A percentile compares a stretch with the other conserved stretches of the same genome.
Conservation (phyloP, 2,113 vertebrate genomes). For the Dryoscopus gambensis region DNA sequence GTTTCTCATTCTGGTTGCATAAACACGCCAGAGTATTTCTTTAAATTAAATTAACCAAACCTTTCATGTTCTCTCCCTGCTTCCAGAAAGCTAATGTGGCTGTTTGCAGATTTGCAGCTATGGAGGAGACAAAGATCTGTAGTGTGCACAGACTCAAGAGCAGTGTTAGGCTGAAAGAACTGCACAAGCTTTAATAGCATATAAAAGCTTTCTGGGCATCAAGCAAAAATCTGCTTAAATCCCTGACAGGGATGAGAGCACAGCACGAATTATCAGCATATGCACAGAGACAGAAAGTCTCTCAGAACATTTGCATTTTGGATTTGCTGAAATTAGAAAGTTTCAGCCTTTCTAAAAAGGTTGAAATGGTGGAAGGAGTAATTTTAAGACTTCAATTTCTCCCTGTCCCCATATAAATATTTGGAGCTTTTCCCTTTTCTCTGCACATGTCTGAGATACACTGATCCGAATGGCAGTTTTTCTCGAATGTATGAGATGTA, state of each 20-base stretch:
- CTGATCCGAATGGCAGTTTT: neutral
- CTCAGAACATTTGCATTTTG: neutral
- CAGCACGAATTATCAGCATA: neutral
- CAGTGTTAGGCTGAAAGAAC: neutral
- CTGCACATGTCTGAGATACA: neutral
- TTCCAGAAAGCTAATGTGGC: neutral
- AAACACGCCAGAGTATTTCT: neutral
- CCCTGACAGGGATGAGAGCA: neutral
- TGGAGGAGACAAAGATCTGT: neutral
- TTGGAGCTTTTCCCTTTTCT: neutral
- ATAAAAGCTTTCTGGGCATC: conserved; percentile 28
- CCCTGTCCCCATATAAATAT: neutral
- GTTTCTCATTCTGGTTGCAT: conserved; percentile 9
- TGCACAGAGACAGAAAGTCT: neutral
- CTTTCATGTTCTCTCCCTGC: neutral
- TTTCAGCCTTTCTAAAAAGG: neutral
- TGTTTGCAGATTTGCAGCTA: conserved; percentile 27
- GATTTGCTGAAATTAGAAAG: neutral
- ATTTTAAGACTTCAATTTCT: neutral
- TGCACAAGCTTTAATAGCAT: neutral
- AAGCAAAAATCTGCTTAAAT: conserved; percentile 24
- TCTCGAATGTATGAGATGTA: neutral
- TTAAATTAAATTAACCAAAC: conserved; percentile 34
- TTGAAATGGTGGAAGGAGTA: neutral
- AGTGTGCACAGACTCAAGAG: neutral